phyloP scores from a whole-genome alignment of 1,140 invertebrate genomes.

The Marisa cornuarietis region DNA sequence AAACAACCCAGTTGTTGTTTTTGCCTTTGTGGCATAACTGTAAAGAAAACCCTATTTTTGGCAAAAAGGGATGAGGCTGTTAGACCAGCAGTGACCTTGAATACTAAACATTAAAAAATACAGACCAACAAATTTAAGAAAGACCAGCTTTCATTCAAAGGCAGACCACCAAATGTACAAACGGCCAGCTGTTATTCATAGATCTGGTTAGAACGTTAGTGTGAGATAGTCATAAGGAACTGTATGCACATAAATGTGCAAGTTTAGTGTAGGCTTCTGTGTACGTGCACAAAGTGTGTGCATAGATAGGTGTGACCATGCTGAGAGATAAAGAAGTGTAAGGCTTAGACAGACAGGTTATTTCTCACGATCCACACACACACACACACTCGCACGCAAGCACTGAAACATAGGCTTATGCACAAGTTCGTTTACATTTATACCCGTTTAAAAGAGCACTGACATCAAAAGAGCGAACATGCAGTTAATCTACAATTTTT shows the following conservation, averaged over 20 bases:
- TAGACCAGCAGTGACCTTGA: not conserved
- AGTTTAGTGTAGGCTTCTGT: not conserved
- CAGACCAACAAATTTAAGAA: not conserved
- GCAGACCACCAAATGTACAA: not conserved
- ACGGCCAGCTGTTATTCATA: not conserved
- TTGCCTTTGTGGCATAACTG: not conserved
- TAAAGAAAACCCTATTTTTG: not conserved
- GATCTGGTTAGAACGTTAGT: not conserved
- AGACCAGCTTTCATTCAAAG: not conserved
- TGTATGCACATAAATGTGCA: not conserved
- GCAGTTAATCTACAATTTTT: not conserved
- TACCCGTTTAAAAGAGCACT: not conserved
- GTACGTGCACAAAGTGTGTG: not conserved
- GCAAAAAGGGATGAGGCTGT: not conserved
- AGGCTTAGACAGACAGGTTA: not conserved
- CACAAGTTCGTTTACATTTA: not conserved
- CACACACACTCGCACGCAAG: not conserved
- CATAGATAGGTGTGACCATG: not conserved
- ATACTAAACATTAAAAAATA: not conserved
- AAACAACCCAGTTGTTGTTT: not conserved
- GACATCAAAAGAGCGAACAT: not conserved
- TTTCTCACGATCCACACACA: not conserved
- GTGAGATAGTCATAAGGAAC: not conserved
- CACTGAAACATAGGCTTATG: not conserved
- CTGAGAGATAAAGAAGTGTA: not conserved